phyloP scores from a whole-genome alignment of 1,140 invertebrate genomes.

The Cydia amplana region DNA sequence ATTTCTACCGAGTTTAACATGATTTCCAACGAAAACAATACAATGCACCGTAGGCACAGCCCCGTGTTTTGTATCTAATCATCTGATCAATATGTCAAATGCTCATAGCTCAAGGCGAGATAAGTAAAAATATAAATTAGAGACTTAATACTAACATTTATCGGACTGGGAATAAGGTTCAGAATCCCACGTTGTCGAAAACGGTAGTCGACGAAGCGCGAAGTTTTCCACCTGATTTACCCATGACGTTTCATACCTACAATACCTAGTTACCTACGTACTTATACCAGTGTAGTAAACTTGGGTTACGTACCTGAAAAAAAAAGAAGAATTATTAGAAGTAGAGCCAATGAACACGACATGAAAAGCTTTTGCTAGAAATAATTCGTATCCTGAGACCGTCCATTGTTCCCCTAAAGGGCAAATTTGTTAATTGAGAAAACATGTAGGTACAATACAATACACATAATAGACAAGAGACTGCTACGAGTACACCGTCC shows the following conservation, averaged over 20 bases:
- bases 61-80: not conserved
- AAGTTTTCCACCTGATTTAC: not conserved
- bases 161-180: not conserved
- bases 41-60: not conserved
- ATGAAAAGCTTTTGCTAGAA: too few species aligned
- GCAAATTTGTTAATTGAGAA: too few species aligned
- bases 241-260: not conserved
- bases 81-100: not conserved
- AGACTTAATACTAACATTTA: not conserved
- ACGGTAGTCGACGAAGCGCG: not conserved
- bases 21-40: not conserved
- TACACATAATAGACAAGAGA: too few species aligned
- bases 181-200: not conserved
- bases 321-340: not conserved
- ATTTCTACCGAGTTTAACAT: not conserved
- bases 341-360: not conserved
- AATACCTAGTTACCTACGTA: too few species aligned
- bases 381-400: too few species aligned
- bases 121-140: not conserved
- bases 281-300: not conserved
- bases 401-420: too few species aligned
- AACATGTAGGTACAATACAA: too few species aligned
- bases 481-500: too few species aligned
- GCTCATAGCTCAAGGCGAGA: not conserved
- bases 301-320: constrained; percentile 1